Conservation (phyloP, 2,888 invertebrate species). For the Malachius bipustulatus region DNA sequence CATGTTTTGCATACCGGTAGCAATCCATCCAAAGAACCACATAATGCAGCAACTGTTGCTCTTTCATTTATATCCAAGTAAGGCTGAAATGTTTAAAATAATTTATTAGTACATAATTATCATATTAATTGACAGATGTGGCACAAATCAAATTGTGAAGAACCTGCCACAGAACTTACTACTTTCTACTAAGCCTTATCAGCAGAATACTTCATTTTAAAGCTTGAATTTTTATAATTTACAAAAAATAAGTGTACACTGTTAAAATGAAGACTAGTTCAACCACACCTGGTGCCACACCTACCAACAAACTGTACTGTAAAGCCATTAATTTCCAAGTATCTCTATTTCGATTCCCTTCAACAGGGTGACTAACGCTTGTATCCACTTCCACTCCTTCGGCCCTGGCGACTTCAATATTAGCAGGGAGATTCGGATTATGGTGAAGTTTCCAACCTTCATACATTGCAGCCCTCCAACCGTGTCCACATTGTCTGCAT, state of each 20-base stretch:
- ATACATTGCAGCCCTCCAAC: constrained; percentile 81
- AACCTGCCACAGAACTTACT: too few species aligned
- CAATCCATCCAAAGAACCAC: constrained; percentile 72
- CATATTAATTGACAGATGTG: too few species aligned
- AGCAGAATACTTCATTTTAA: too few species aligned
- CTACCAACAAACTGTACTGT: too few species aligned
- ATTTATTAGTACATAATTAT: too few species aligned
- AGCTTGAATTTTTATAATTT: too few species aligned
- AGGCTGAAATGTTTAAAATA: constrained; percentile 38
- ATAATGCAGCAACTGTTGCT: constrained; percentile 66
- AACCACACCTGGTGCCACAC: too few species aligned
- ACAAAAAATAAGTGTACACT: too few species aligned
- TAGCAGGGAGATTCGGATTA: constrained; percentile 62
- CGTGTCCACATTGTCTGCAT: constrained; percentile 77
- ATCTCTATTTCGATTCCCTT: constrained; percentile 74
- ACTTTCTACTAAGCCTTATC: too few species aligned
- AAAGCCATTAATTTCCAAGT: constrained; percentile 67
- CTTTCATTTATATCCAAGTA: constrained; percentile 45
- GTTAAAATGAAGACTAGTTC: too few species aligned
- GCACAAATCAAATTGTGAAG: too few species aligned
- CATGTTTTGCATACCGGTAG: constrained; percentile 67
- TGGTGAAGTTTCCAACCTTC: constrained; percentile 85
- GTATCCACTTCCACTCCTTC: constrained; percentile 23
- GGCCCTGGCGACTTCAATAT: constrained; percentile 7
- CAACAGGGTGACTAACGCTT: constrained; percentile 37